Evolutionary conservation across 2,888 invertebrate genomes (phyloP), one percentile per base, ranked within the genome.

Genomic region (Lamellibrachia columna): DNA sequence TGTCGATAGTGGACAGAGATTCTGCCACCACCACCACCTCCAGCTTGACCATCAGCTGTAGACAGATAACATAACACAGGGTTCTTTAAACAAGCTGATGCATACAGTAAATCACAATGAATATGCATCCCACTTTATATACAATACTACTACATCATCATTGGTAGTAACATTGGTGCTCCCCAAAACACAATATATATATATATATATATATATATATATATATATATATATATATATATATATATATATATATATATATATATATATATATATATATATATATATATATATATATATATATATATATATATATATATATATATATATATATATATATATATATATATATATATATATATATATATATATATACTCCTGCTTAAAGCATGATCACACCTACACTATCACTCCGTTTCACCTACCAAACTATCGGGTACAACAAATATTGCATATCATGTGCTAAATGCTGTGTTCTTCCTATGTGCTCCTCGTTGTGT

Each of bases 21-120:
- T 53, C 95, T 93, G 53, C 95, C 95, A 22, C 95, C 95, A 22
- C 93, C 94, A 40, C 95, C 93, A 90, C 93, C 93, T 28, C 93
- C 95, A 91, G 75, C 22, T 75, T 75, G 22, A 6, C 22, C 75
- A 75, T 75, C 22, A 6, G 22, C 75, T 75, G 75, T 75, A 75
- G 22, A 75, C 22, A 60, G 9, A 11, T 22, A 60, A 60, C 60
- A 28, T 28, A 60, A 60, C 22, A 60, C 11, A 28, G 28, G 60
- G 8, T 60, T 60, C 15, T 60, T 60, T 22, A 60, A 60, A 11
- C 15, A 15, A 22, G 15, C 22, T 60, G 4, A 60, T 60, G 22
- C 60, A 60, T 60, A 22, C 9, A 22, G 15, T 15, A 22, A 15
- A 60, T 60, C 22, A 60, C 60, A 60, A 15, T 60, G 60, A 9